Base-by-base conservation (phyloP, 92 coral and sea anemone genomes). In the Actinostola sp. region DNA sequence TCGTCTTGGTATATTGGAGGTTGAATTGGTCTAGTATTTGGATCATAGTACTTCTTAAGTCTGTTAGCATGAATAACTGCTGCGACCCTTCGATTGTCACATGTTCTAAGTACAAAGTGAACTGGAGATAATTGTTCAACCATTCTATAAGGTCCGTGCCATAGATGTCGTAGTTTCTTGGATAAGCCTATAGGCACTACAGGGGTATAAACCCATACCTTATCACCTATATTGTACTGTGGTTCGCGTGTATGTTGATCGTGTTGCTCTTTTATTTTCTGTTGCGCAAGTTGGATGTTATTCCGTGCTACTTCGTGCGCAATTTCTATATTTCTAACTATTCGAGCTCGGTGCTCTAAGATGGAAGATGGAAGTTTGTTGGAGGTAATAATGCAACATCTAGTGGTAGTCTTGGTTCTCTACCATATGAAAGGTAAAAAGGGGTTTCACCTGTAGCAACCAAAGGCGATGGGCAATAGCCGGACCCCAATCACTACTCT, bases 191-290 rank as follows among this genome's bases (percentile, higher is more conserved):
- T 53, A 8, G 57, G 56, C 0, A 68, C 52, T 8, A 16, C 32
- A 0, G 91, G 91, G 10, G 87, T 81, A 28, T 32, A 86, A 13
- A 73, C 91, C 91, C 91, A 81, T 12, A 86, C 91, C 14, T 46
- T 58, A 8, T 74, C 76, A 8, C 91, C 96, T 24, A 83, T 36
- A 41, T 61, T 33, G 44, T 32, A 89, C 9, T 26, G 7, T 2
- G 86, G 73, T 0, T 63, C 67, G 2, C 8, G 8, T 1, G 94
- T 76, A 0, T 24, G 35, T 17, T 43, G 70, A 52, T 85, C 90
- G 23, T 89, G 83, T 5, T 67, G 51, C 3, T 58, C 76, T n/a
- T 82, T 82, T 71, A 82, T 82, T 23, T 36, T 59, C 24, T 67
- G 82, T 24, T 82, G 87, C 28, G 82, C 52, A 4, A 35, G 34